phyloP scores from a whole-genome alignment of 2,888 invertebrate species.

The Argynnis bischoffii region DNA sequence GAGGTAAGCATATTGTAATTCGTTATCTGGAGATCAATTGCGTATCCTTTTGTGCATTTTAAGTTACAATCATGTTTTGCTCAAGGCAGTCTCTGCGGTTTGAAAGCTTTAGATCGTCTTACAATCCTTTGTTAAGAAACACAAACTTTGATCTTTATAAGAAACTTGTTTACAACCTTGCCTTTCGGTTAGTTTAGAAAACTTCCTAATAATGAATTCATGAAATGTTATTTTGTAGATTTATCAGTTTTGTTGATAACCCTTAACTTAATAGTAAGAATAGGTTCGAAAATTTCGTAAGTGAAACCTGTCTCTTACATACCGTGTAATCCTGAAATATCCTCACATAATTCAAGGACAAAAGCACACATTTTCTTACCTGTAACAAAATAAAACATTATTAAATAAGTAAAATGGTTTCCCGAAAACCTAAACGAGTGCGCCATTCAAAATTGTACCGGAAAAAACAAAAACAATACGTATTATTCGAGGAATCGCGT shows the following conservation, averaged over 20 bases:
- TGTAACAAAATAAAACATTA: not conserved
- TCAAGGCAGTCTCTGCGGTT: slow-evolving; percentile 10
- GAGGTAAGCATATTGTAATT: not conserved
- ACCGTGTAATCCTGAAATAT: not conserved
- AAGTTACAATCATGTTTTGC: slow-evolving; percentile 12
- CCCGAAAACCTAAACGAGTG: not conserved
- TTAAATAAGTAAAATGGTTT: not conserved
- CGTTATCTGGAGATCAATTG: slow-evolving; percentile 13
- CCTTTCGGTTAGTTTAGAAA: not conserved
- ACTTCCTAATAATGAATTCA: slow-evolving; percentile 1
- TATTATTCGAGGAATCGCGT: slow-evolving; percentile 4
- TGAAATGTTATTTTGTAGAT: slow-evolving; percentile 13
- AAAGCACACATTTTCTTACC: slow-evolving; percentile 3
- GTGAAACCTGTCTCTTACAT: too few relatives aligned
- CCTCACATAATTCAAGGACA: not conserved
- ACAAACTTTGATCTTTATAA: slow-evolving; percentile 20
- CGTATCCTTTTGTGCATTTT: slow-evolving; percentile 13
- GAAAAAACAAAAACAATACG: slow-evolving; percentile 1
- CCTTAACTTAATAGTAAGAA: too few relatives aligned
- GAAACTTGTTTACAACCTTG: slow-evolving; percentile 17
- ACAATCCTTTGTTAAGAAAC: slow-evolving; percentile 19
- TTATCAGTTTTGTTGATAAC: slow-evolving; percentile 1
- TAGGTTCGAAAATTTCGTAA: too few relatives aligned
- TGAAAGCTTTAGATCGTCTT: slow-evolving; percentile 24
- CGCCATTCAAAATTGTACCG: not conserved